A percentile compares a stretch with the other conserved stretches of the same genome.
These are phyloP conservation scores for Pseudomyrmex dendroicus DNA, from an alignment of 1,140 invertebrate species.

Conservation along the genomic window DNA sequence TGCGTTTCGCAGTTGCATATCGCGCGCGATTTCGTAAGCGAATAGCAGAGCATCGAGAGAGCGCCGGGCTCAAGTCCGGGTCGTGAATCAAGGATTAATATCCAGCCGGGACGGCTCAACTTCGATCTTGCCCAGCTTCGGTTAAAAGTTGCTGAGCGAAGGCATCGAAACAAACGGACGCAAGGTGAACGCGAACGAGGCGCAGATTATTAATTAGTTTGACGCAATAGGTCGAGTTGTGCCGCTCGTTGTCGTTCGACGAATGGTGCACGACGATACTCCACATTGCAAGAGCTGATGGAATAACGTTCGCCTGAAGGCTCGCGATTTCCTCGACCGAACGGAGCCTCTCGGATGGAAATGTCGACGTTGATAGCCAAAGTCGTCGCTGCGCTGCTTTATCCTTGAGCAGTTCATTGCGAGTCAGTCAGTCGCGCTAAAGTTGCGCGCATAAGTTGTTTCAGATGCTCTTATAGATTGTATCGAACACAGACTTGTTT, in stretches of 20 bases:
- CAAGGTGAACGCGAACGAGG: slow-evolving; percentile 42
- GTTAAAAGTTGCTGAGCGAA: slow-evolving; percentile 26
- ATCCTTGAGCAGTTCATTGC: slow-evolving; percentile 31
- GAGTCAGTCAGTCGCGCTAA: slow-evolving; percentile 18
- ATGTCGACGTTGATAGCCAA: slow-evolving; percentile 41
- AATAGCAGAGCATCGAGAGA: slow-evolving; percentile 41
- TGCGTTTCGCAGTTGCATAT: slow-evolving; percentile 51
- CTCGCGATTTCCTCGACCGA: slow-evolving; percentile 32
- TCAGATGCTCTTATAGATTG: slow-evolving; percentile 1
- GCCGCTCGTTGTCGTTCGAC: slow-evolving; percentile 64
- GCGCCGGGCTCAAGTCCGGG: slow-evolving; percentile 57
- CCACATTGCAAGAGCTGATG: slow-evolving; percentile 29
- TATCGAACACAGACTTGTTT: background rate
- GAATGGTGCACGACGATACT: slow-evolving; percentile 32
- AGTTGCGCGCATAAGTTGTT: slow-evolving; percentile 5
- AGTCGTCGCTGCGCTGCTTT: slow-evolving; percentile 37
- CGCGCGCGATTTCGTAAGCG: slow-evolving; percentile 41
- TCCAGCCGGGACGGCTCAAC: slow-evolving; percentile 16
- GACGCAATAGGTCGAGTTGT: slow-evolving; percentile 72
- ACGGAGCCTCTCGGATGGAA: slow-evolving; percentile 14
- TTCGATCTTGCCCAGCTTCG: background rate
- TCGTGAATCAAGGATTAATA: slow-evolving; percentile 66
- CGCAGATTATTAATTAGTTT: slow-evolving; percentile 65
- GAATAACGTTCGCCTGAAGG: slow-evolving; percentile 38
- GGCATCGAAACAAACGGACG: slow-evolving; percentile 1